Evolutionary conservation across 2,888 invertebrate species (phyloP).

Genomic region (Eledona agricola): DNA sequence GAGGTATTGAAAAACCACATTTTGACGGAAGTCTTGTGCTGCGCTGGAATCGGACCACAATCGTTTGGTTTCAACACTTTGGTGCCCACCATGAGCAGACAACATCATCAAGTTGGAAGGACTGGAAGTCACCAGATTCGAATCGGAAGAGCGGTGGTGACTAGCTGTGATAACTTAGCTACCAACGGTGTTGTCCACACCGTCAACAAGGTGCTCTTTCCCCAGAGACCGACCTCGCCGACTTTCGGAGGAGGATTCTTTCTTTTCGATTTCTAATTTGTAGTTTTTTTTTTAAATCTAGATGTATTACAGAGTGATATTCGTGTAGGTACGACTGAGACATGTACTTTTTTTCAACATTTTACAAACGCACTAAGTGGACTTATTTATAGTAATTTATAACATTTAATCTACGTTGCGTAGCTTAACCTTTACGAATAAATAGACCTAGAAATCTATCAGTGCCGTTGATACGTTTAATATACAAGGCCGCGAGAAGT

Average conservation of each 20-base stretch:
- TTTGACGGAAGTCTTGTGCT: conserved; percentile 62
- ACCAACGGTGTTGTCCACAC: conserved; percentile 69
- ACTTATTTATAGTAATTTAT: conserved; percentile 35
- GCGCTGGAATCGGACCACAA: conserved; percentile 59
- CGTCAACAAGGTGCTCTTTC: conserved; percentile 65
- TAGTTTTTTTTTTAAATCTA: conserved; percentile 7
- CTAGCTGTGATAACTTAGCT: conserved; percentile 65
- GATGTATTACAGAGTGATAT: conserved; percentile 30
- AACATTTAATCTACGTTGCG: conserved; percentile 13
- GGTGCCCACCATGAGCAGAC: conserved; percentile 55
- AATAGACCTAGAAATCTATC: conserved; percentile 15
- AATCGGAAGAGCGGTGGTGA: conserved; percentile 57
- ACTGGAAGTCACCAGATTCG: conserved; percentile 54
- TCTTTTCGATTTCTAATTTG: conserved; percentile 56
- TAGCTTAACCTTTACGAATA: conserved; percentile 22
- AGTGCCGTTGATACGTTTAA: conserved; percentile 14
- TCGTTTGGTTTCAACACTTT: conserved; percentile 59
- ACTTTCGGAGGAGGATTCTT: conserved; percentile 55
- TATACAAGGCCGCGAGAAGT: conserved; percentile 63
- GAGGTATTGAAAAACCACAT: conserved; percentile 65
- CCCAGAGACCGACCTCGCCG: conserved; percentile 53
- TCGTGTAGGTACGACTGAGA: conserved; percentile 32
- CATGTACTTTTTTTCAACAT: conserved; percentile 32
- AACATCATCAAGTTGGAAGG: conserved; percentile 56
- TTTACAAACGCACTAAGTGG: conserved; percentile 19